Conservation (phyloP, 2,113 vertebrate species). For the Camarhynchus parvulus region DNA sequence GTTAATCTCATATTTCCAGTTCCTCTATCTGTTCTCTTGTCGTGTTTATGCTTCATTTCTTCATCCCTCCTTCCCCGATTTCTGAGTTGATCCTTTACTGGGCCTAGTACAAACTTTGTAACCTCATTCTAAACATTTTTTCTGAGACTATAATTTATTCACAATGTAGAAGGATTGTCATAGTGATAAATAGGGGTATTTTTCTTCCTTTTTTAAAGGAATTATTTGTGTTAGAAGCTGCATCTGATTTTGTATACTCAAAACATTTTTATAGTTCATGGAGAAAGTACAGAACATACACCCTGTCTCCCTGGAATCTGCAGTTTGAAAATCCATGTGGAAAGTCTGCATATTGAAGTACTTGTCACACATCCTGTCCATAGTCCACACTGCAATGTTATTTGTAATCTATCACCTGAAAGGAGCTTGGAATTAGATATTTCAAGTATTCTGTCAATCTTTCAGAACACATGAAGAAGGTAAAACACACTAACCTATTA, state of each 20-base stretch:
- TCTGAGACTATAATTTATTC: neutral
- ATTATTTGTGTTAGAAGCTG: neutral
- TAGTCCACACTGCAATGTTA: neutral
- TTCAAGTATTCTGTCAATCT: neutral
- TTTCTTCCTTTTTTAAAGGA: neutral
- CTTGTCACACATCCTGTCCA: too few species aligned
- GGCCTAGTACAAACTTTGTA: neutral
- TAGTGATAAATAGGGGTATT: constrained; percentile 28
- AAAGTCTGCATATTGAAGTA: neutral
- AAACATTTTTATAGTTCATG: neutral
- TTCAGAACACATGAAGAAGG: neutral
- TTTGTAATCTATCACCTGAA: neutral
- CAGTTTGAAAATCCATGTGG: neutral
- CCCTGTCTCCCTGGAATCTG: neutral
- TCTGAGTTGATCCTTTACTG: neutral
- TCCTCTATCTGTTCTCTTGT: neutral
- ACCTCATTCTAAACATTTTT: constrained; percentile 8
- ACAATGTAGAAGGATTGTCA: neutral
- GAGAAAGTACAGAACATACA: neutral
- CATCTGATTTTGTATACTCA: constrained; percentile 4
- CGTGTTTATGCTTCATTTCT: constrained; percentile 25
- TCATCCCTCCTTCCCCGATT: neutral
- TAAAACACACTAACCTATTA: neutral
- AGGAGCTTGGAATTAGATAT: neutral
- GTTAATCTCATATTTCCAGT: neutral